These are phyloP conservation scores for Nansenia antarctica DNA, from an alignment of 2,113 vertebrate species.

Conservation along the genomic window DNA sequence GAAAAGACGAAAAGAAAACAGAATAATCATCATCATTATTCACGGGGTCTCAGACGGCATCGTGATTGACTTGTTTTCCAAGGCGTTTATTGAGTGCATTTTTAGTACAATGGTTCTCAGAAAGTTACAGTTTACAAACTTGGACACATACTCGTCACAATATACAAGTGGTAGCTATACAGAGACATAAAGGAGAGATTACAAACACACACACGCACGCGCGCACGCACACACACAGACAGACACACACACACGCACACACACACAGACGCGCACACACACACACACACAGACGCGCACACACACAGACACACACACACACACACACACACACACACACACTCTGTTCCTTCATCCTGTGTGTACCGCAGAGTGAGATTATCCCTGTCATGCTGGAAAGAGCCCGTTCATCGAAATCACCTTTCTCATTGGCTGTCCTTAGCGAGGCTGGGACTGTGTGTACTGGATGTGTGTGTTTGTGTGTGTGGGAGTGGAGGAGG, in stretches of 20 bases:
- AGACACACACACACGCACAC: constrained; percentile 34
- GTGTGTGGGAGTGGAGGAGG: constrained; percentile 22
- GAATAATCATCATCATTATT: constrained; percentile 27
- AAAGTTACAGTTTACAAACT: constrained; percentile 84
- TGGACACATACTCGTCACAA: constrained; percentile 80
- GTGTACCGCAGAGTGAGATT: constrained; percentile 62
- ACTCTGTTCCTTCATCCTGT: constrained; percentile 47
- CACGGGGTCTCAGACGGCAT: constrained; percentile 36
- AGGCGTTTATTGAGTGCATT: constrained; percentile 83
- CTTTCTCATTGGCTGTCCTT: constrained; percentile 24
- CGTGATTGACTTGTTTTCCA: constrained; percentile 69
- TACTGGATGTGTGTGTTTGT: constrained; percentile 9
- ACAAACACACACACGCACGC: constrained; percentile 19
- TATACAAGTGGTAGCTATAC: constrained; percentile 79
- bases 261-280: constrained; percentile 42
- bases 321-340: constrained; percentile 28
- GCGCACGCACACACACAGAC: constrained; percentile 23
- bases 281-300: too few relatives aligned
- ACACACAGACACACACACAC: too few relatives aligned
- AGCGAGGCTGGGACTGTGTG: constrained; percentile 8
- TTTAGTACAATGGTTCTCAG: constrained; percentile 82
- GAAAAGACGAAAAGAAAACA: constrained; percentile 41
- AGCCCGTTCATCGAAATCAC: constrained; percentile 18
- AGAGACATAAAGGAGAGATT: constrained; percentile 54
- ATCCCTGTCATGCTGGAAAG: constrained; percentile 44